phyloP scores from a whole-genome alignment of 2,113 vertebrate species.

The Dromas ardeola region DNA sequence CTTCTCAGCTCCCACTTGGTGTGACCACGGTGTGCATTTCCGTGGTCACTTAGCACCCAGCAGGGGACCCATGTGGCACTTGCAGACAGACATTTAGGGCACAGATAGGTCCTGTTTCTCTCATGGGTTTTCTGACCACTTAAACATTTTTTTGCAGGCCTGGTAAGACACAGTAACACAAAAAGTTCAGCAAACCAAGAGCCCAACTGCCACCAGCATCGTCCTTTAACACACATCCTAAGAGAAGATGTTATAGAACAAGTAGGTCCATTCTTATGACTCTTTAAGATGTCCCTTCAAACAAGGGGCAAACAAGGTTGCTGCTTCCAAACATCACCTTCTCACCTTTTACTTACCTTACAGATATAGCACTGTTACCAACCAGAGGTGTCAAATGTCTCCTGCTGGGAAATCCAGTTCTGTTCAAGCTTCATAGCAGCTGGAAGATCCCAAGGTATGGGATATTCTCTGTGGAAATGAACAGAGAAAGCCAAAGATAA shows the following conservation, averaged over 20 bases:
- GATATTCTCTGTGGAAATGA: not conserved
- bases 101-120: not conserved
- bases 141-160: not conserved
- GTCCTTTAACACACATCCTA: not conserved
- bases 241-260: not conserved
- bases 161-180: not conserved
- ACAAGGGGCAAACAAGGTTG: not conserved
- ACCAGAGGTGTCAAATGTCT: not conserved
- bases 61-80: not conserved
- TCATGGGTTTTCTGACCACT: not conserved
- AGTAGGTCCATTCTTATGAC: not conserved
- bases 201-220: not conserved
- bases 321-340: not conserved
- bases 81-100: not conserved
- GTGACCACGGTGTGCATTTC: not conserved
- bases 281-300: not conserved
- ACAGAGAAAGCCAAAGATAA: not conserved
- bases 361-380: not conserved
- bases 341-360: not conserved
- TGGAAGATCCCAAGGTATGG: not conserved
- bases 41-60: constrained; percentile 11
- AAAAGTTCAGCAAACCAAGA: not conserved
- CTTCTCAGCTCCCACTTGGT: not conserved
- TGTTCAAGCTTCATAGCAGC: not conserved
- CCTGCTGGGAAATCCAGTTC: not conserved